Evolutionary conservation across 2,113 vertebrate species (phyloP), one percentile per base, ranked within the genome.

Genomic region (Salminus brasiliensis): DNA sequence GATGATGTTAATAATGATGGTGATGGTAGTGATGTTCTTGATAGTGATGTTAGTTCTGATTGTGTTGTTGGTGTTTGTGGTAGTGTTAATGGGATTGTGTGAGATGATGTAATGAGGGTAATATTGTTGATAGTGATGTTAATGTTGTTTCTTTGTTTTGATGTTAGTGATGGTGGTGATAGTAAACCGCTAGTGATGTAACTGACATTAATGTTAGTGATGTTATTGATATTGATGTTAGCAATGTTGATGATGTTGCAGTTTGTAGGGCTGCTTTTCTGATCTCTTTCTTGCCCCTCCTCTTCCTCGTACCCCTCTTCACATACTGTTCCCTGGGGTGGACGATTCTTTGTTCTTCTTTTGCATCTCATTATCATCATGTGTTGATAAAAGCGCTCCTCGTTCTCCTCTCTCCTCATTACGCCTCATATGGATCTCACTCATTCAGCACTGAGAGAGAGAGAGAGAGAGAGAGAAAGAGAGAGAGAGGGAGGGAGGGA

Each of bases 311-410:
- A 4, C 23, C 21, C 23, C 29, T 62, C 60, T 63, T 34, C 18
- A 71, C 6, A 27, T 53, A 36, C 39, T 15, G n/a, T 47, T 62
- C 57, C 72, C 53, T 23, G 55, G 21, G 72, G 55, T 55, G 9
- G 25, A 25, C 16, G 45, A 71, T 81, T 67, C 66, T 70, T 70
- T 71, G 65, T 76, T 81, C 66, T 59, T 52, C 41, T 60, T 71
- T 76, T 63, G 79, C 73, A 71, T 81, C 72, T 76, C 79, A 71
- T 76, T 71, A 81, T 71, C 30, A 62, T n/a, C 21, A 13, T 63
- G 18, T 67, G 25, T 76, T 81, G 66, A 74, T 76, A 32, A 70
- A 59, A 71, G 76, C 67, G 18, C 59, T 59, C n/a, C 43, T 45
- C 27, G 25, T 7, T 34, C 6, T 60, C n/a, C 41, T 16, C 30